Evolutionary conservation across 2,113 vertebrate species (phyloP), one percentile per base, ranked within the genome.

Genomic region (Oreamnos americanus): DNA sequence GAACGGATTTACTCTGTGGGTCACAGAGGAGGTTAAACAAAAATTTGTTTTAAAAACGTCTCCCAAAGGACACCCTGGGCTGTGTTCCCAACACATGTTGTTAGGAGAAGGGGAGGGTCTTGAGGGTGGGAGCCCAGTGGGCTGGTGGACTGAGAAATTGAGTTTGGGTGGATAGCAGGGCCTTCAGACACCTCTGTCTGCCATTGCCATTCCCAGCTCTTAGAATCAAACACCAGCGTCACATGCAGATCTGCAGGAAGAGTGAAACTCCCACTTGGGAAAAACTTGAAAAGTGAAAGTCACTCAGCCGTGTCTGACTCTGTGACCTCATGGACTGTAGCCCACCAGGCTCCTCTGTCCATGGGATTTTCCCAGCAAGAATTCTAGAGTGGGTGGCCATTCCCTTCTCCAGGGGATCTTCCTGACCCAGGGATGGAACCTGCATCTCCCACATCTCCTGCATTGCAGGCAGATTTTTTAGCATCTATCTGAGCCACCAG

Each of bases 1-100:
- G 96, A 98, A 87, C 30, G 39, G 91, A 97, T 95, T 98, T 96
- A 98, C 43, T 98, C 96, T 97, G 92, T 95, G 98, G 98, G 99
- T 99, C 99, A 99, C 98, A 98, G 98, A 98, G 98, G 97, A 99
- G 98, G 99, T 99, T 99, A 99, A 98, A 98, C 62, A 99, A 98
- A 99, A 98, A 97, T 98, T 98, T 98, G 97, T 95, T 98, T 98
- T 98, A 91, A 95, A 98, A 98, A 87, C 88, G 67, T 95, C 91
- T 97, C 97, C 88, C 4, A 47, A 71, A 91, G 87, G 94, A 96
- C 4, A 6, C 4, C 36, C 58, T 98, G 78, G 78, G 8, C 57
- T 71, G 39, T 3, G 90, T 19, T 93, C 91, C 60, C 71, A 39
- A 78, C 23, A 33, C 0, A 13, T 6, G 12, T 7, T 64, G 2